Evolutionary conservation across 2,888 invertebrate species (phyloP).

Genomic region (Agapostemon virescens): DNA sequence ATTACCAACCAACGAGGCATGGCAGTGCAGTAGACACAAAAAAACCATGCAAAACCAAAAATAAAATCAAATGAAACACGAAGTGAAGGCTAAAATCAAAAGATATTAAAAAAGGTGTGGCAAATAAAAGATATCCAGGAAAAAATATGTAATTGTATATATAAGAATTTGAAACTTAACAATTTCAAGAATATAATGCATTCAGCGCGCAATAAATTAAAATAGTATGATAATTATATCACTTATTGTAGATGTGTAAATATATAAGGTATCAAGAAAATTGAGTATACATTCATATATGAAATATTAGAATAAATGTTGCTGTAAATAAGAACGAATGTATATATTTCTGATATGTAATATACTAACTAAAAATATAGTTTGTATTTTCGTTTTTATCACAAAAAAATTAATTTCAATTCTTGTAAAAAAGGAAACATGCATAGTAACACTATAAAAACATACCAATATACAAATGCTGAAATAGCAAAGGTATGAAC

Average conservation of each 20-base stretch:
- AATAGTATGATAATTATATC: conserved; percentile 8
- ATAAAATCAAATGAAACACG: conserved; percentile 72
- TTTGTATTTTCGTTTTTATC: background rate
- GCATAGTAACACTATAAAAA: conserved; percentile 30
- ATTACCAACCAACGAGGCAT: conserved; percentile 75
- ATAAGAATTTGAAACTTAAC: conserved; percentile 1
- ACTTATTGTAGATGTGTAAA: background rate
- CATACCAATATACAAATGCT: conserved; percentile 43
- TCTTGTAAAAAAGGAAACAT: conserved; percentile 16
- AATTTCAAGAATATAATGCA: conserved; percentile 10
- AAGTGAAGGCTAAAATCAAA: conserved; percentile 43
- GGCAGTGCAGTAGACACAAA: conserved; percentile 78
- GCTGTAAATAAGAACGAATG: background rate
- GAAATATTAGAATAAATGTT: background rate
- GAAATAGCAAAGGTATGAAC: conserved; percentile 39
- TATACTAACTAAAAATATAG: background rate
- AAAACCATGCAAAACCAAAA: conserved; percentile 80
- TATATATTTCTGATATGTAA: background rate
- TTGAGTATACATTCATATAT: background rate
- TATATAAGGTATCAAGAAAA: background rate
- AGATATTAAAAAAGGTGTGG: conserved; percentile 27
- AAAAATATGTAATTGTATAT: conserved; percentile 13
- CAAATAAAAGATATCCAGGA: conserved; percentile 14
- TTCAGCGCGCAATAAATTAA: conserved; percentile 2
- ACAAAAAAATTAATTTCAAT: background rate